Base-by-base conservation (phyloP, 2,797 vertebrate species). In the Nannoperca obscura region DNA sequence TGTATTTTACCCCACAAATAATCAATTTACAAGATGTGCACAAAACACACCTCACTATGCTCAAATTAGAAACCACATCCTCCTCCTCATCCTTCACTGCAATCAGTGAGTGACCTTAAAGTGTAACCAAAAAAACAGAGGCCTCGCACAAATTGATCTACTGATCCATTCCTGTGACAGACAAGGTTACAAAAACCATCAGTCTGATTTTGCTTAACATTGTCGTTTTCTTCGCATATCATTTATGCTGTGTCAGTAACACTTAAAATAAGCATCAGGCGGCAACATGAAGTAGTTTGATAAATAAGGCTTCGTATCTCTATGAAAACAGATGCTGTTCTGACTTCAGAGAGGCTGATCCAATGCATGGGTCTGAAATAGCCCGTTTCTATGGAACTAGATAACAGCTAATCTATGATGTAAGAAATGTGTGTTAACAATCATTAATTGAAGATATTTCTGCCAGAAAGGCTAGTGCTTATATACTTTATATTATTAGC, bases 51-150 rank as follows among this genome's bases (percentile, higher is more conserved):
- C 58, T 66, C 24, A 24, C 40, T 58, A 1, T 13, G n/a, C n/a
- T 63, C 36, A 57, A 27, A 66, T 57, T 32, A 59, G 15, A 64
- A 8, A 53, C 54, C 57, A 27, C n/a, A 22, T 9, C 12, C 14
- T 7, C 10, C 38, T 38, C 8, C 13, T 58, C 58, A 55, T 74
- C 34, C 61, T 44, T 79, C 20, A 30, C 24, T 47, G 15, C 15
- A 71, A 22, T 52, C 76, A 58, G 42, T 53, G 13, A 20, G 30
- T 22, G 30, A 60, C 79, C 54, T 50, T 55, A 12, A 5, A 49
- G 50, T n/a, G 50, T 46, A 36, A 59, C n/a, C 17, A 10, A 36
- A 20, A 34, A 22, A 22, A 5, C 40, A 59, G 2, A 50, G 59
- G 34, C 17, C 22, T 44, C 12, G 0, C 44, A 40, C 5, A 0